These are phyloP conservation scores for Automeris io DNA, from an alignment of 2,888 invertebrate species.

Conservation along the genomic window DNA sequence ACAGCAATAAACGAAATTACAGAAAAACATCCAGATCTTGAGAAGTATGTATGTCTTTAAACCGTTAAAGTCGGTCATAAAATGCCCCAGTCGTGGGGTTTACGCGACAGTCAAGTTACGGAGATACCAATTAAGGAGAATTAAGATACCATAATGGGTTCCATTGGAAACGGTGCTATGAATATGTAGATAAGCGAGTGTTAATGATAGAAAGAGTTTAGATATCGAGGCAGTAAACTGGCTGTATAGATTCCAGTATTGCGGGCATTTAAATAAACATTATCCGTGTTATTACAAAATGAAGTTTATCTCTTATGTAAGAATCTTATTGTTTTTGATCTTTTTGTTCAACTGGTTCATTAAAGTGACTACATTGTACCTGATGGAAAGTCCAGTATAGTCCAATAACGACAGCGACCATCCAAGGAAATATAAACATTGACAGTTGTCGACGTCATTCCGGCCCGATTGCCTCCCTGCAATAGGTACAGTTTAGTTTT, in stretches of 20 bases:
- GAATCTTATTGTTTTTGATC: too few species aligned
- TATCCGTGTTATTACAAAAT: too few species aligned
- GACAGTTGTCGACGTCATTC: too few species aligned
- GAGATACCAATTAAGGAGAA: neutral
- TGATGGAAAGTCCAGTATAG: too few species aligned
- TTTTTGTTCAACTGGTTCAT: too few species aligned
- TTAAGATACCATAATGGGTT: conserved; percentile 1
- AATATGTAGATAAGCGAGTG: conserved; percentile 1
- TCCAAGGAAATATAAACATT: too few species aligned
- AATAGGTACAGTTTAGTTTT: too few species aligned
- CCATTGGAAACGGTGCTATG: neutral
- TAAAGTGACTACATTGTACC: too few species aligned
- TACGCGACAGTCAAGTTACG: conserved; percentile 8
- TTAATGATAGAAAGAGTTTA: neutral
- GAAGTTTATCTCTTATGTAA: too few species aligned
- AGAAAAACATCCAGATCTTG: neutral
- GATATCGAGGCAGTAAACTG: neutral
- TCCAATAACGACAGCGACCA: too few species aligned
- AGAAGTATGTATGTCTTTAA: conserved; percentile 3
- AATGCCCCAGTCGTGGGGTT: conserved; percentile 11
- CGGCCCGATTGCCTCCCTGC: too few species aligned
- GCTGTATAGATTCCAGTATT: neutral
- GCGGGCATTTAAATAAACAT: neutral
- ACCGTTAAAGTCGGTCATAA: conserved; percentile 33
- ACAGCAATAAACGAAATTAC: neutral